Evolutionary conservation across 2,797 vertebrate genomes (phyloP).

Genomic region (Aphelocoma californica): DNA sequence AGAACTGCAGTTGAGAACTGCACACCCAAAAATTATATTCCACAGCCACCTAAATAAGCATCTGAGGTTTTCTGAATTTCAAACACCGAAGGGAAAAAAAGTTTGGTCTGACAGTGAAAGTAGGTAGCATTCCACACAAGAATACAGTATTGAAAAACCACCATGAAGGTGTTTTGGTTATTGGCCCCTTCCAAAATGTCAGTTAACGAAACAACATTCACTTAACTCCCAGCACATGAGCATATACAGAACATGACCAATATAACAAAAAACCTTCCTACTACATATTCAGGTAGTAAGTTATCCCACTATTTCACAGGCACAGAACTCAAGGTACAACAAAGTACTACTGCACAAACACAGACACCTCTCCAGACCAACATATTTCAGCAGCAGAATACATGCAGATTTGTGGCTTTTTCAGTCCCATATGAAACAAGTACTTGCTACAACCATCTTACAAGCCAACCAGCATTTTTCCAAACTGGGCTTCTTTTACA

Average conservation of each 20-base stretch:
- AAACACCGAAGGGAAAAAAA: neutral
- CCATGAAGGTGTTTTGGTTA: neutral
- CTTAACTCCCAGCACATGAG: neutral
- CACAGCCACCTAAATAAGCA: neutral
- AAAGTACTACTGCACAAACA: neutral
- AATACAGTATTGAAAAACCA: neutral
- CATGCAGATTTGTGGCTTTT: rapidly evolving
- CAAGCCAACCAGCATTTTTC: neutral
- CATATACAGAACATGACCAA: rapidly evolving
- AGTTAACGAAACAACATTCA: neutral
- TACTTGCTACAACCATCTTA: neutral
- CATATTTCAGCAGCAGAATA: neutral
- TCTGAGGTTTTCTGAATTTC: neutral
- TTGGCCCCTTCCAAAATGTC: neutral
- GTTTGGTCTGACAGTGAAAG: neutral
- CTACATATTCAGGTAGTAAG: neutral
- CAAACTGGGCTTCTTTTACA: neutral
- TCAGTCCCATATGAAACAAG: neutral
- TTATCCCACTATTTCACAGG: neutral
- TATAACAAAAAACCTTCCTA: neutral
- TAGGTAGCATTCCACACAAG: neutral
- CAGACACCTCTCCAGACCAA: neutral
- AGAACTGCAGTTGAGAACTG: neutral
- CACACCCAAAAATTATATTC: neutral
- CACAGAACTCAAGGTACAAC: neutral